A percentile compares a stretch with the other conserved stretches of the same genome.
These are phyloP conservation scores for Apis laboriosa DNA, from an alignment of 1,140 invertebrate genomes.

Conservation along the genomic window DNA sequence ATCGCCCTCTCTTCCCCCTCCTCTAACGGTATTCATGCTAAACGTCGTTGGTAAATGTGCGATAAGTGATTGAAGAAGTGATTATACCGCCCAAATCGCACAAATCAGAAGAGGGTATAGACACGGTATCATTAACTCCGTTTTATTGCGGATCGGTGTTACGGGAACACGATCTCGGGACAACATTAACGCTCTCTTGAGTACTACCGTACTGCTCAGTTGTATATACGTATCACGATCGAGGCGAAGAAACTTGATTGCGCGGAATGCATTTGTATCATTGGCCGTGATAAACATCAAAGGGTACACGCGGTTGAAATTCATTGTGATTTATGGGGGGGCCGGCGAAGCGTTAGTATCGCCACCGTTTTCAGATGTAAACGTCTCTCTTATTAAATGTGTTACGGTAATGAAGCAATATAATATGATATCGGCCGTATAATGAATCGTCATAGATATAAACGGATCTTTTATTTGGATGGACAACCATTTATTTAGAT, in stretches of 20 bases:
- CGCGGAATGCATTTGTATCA: constrained; percentile 50
- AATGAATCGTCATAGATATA: constrained; percentile 21
- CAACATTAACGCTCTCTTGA: constrained; percentile 12
- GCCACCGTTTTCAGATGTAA: constrained; percentile 39
- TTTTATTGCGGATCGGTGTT: constrained; percentile 46
- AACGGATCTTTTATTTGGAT: not conserved
- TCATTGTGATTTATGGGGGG: constrained; percentile 38
- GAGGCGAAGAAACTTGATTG: constrained; percentile 39
- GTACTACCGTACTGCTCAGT: not conserved
- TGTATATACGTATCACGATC: not conserved
- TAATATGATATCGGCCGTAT: constrained; percentile 15
- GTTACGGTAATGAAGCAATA: constrained; percentile 37
- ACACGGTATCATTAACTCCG: constrained; percentile 44
- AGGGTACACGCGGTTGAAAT: constrained; percentile 39
- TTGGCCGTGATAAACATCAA: constrained; percentile 48
- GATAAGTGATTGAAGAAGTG: constrained; percentile 49
- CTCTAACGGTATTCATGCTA: constrained; percentile 40
- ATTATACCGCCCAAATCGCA: constrained; percentile 53
- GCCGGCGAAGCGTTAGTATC: constrained; percentile 21
- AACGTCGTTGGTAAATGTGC: constrained; percentile 37
- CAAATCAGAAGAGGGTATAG: constrained; percentile 31
- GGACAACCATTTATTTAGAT: constrained; percentile 27
- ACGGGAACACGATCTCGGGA: constrained; percentile 30
- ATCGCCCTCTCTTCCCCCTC: constrained; percentile 3
- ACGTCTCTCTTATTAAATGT: constrained; percentile 34